Evolutionary conservation across 92 coral and sea anemone genomes (phyloP).

Genomic region (Umimayanthus chanpuru): DNA sequence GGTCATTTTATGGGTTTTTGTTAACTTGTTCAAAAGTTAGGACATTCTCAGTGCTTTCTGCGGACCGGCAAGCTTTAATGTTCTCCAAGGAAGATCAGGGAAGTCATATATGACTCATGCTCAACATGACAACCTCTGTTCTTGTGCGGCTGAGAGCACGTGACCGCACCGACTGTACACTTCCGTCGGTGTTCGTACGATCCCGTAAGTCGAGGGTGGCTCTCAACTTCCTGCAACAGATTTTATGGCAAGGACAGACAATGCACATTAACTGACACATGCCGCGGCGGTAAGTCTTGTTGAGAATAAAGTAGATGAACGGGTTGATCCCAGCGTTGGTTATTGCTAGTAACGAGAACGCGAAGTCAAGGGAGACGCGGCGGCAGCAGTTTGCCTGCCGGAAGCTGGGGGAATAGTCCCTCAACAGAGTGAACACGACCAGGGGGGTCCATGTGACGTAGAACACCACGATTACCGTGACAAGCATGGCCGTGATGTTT

Average conservation of each 20-base stretch:
- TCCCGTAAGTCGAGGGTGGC: conserved; percentile 19
- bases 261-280: background rate
- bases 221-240: conserved; percentile 9
- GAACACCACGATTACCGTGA: conserved; percentile 14
- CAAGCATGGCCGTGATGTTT: conserved; percentile 33
- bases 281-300: conserved; percentile 31
- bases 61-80: too few species aligned
- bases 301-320: conserved; percentile 34
- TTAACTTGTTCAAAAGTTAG: too few species aligned
- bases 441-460: conserved; percentile 34
- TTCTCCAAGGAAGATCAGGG: background rate
- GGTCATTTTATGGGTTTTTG: too few species aligned
- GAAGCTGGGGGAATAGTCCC: background rate
- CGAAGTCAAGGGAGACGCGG: conserved; percentile 12
- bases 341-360: background rate
- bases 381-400: background rate
- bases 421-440: background rate
- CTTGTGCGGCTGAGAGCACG: background rate
- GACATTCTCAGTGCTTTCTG: background rate
- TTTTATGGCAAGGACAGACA: conserved; percentile 7
- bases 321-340: conserved; percentile 29
- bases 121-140: conserved; percentile 11
- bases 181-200: conserved; percentile 15
- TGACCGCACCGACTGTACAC: background rate
- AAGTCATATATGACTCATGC: background rate